A percentile compares a stretch with the other conserved stretches of the same genome.
Conservation (phyloP, 2,888 invertebrate genomes). For the Machimus rusticus region DNA sequence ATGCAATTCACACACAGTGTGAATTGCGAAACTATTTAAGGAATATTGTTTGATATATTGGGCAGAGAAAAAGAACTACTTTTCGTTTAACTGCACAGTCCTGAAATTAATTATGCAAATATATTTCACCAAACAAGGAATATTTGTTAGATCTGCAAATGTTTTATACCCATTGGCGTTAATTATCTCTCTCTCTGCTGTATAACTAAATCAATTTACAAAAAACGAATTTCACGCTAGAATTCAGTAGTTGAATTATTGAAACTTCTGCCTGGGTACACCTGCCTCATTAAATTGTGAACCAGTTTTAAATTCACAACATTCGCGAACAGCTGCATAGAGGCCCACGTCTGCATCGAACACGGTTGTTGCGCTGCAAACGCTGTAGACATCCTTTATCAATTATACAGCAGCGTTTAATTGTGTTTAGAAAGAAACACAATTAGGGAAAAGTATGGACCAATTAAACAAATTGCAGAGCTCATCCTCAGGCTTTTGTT, state of each 20-base stretch:
- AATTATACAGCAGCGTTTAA: not conserved
- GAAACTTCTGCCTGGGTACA: not conserved
- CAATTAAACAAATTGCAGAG: slow-evolving; percentile 10
- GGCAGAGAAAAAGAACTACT: too few species aligned
- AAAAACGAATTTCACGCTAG: not conserved
- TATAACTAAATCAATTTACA: not conserved
- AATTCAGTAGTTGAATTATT: not conserved
- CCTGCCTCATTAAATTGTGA: not conserved
- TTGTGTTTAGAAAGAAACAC: not conserved
- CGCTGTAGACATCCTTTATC: not conserved
- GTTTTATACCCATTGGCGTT: not conserved
- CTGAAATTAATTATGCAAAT: not conserved
- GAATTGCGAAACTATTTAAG: too few species aligned
- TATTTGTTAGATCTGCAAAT: not conserved
- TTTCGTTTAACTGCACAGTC: too few species aligned
- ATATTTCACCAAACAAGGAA: not conserved
- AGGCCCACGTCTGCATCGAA: not conserved
- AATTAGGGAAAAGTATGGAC: not conserved
- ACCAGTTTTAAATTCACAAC: not conserved
- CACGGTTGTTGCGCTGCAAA: not conserved
- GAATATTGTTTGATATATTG: too few species aligned
- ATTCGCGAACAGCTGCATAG: not conserved
- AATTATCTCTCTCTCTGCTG: not conserved
- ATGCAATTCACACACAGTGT: too few species aligned
- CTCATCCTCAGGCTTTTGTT: not conserved